Evolutionary conservation across 2,113 vertebrate species (phyloP).

Genomic region (Herpetotheres cachinnans): DNA sequence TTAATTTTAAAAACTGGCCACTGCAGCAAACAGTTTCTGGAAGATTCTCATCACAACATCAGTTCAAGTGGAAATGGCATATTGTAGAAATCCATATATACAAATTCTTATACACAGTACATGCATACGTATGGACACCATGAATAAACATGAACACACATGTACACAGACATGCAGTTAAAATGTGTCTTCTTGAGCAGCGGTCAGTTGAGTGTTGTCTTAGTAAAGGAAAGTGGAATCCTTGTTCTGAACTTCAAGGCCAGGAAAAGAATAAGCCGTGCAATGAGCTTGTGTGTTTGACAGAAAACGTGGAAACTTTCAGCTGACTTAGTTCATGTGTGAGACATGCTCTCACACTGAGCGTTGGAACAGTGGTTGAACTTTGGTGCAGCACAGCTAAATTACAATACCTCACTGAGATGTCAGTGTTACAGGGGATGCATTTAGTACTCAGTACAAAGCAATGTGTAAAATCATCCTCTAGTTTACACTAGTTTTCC

Average conservation of each 20-base stretch:
- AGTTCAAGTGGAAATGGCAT: background rate
- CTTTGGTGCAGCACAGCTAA: background rate
- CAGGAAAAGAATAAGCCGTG: background rate
- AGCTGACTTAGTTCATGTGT: background rate
- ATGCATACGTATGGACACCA: fast-evolving
- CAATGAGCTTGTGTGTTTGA: background rate
- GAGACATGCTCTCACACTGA: background rate
- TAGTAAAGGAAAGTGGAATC: background rate
- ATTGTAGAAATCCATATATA: background rate
- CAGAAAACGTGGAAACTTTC: background rate
- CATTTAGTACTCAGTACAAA: background rate
- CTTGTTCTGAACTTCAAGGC: background rate
- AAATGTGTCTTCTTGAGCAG: background rate
- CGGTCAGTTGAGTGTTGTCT: background rate
- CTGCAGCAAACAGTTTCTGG: background rate
- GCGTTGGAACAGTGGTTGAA: background rate
- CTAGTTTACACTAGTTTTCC: background rate
- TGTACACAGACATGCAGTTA: fast-evolving
- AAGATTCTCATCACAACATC: background rate
- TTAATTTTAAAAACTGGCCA: background rate
- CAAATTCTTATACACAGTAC: background rate
- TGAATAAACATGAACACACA: background rate
- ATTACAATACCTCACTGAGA: background rate
- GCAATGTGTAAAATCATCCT: background rate
- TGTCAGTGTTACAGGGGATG: background rate